These are phyloP conservation scores for Nymphalis c-album DNA, from an alignment of 2,888 invertebrate species.

Conservation along the genomic window DNA sequence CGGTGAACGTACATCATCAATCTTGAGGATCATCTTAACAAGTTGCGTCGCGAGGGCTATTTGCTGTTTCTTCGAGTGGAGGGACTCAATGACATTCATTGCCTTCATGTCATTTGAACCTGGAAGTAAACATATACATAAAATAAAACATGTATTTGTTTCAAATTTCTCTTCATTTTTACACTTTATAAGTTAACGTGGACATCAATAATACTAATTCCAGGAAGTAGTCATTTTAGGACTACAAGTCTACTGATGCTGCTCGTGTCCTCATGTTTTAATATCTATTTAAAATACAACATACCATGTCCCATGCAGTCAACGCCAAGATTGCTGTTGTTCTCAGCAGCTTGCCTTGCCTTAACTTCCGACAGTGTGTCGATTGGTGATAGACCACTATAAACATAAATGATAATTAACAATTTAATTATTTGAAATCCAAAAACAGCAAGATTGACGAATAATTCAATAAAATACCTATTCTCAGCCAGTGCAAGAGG, in stretches of 20 bases:
- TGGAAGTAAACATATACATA: slow-evolving; percentile 42
- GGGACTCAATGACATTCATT: slow-evolving; percentile 97
- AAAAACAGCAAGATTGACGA: too few species aligned
- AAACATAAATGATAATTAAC: slow-evolving; percentile 25
- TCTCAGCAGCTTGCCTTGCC: slow-evolving; percentile 91
- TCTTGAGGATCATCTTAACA: slow-evolving; percentile 99
- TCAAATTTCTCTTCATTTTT: too few species aligned
- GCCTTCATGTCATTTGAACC: slow-evolving; percentile 92
- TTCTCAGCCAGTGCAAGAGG: slow-evolving; percentile 98
- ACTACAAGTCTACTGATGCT: too few species aligned
- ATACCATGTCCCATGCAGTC: slow-evolving; percentile 94
- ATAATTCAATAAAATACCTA: slow-evolving; percentile 56
- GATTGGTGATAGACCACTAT: slow-evolving; percentile 94
- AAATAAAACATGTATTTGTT: not conserved
- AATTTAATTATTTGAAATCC: too few species aligned
- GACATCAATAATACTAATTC: too few species aligned
- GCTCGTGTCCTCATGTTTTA: too few species aligned
- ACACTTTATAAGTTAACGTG: too few species aligned
- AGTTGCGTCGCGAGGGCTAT: slow-evolving; percentile 97
- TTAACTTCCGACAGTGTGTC: slow-evolving; percentile 95
- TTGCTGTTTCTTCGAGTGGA: slow-evolving; percentile 98
- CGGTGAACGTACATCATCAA: slow-evolving; percentile 94
- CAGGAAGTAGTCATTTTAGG: too few species aligned
- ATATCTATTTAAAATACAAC: slow-evolving; percentile 9
- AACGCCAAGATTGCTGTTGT: slow-evolving; percentile 93